These are phyloP conservation scores for Trachelus stipa DNA, from an alignment of 2,888 invertebrate species.

Conservation along the genomic window DNA sequence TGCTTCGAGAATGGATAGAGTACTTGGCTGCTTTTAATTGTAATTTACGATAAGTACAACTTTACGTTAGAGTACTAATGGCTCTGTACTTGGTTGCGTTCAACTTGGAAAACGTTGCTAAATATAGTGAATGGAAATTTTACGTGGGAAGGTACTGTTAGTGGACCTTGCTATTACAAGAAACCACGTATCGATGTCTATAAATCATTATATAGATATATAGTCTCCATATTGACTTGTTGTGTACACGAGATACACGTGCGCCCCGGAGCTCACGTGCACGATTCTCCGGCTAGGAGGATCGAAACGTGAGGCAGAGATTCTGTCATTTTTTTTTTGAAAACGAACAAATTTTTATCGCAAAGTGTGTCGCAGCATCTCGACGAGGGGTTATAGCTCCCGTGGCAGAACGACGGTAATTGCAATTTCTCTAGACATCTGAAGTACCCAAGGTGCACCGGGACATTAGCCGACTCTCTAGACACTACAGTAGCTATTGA, in stretches of 20 bases:
- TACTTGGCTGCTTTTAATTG: neutral
- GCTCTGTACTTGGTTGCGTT: neutral
- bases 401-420: neutral
- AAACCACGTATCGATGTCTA: neutral
- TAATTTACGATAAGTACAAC: neutral
- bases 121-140: neutral
- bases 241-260: neutral
- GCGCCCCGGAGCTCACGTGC: neutral
- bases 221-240: neutral
- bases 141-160: constrained; percentile 2
- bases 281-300: neutral
- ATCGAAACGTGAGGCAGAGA: neutral
- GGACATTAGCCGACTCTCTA: neutral
- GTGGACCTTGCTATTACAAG: neutral
- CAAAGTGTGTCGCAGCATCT: neutral
- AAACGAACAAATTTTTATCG: neutral
- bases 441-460: neutral
- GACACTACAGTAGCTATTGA: neutral
- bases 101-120: neutral
- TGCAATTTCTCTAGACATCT: neutral
- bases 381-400: neutral
- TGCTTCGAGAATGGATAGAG: neutral
- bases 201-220: neutral
- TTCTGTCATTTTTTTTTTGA: neutral
- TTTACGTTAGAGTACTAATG: neutral